Evolutionary conservation across 2,113 vertebrate species (phyloP), one percentile per base, ranked within the genome.

Genomic region (Myxocyprinus asiaticus): DNA sequence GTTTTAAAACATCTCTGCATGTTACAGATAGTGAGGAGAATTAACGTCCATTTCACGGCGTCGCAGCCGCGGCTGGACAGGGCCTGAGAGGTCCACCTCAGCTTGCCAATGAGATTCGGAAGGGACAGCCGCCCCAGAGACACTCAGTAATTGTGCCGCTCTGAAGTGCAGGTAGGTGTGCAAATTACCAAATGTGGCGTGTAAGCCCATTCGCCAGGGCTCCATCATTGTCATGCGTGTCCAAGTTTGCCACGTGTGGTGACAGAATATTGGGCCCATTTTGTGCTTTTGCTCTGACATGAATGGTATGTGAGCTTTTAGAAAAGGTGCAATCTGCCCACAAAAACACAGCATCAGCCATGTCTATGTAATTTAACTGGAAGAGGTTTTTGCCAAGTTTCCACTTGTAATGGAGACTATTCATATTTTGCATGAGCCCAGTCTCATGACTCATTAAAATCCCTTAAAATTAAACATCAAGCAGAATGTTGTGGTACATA

Each of bases 111-210:
- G 63, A 88, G 87, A 69, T 63, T 5, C 71, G 17, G 86, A 83
- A 79, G 55, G 70, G 68, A 64, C 85, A 81, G 83, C 56, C 78
- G 82, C 87, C 88, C 84, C 74, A 17, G 87, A 90, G 88, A 91
- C 89, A 77, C 86, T 86, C 69, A 79, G 88, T 91, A 92, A 93
- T 93, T 92, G 91, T 89, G 17, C 82, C 78, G 85, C 90, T 91
- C 90, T 92, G 92, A 93, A 92, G 90, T 92, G 91, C 88, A 90
- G 90, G 88, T 90, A 89, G 91, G 88, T 93, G 92, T 92, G 91
- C 89, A 94, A 94, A 94, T 92, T 87, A 92, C 85, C 86, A 91
- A 93, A 93, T 92, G 90, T 91, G 88, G 85, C 90, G 76, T 92
- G 87, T 90, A 90, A 91, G 90, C 84, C 88, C 83, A 90, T 92